phyloP scores from a whole-genome alignment of 2,797 vertebrate species.

The Mus minutoides region DNA sequence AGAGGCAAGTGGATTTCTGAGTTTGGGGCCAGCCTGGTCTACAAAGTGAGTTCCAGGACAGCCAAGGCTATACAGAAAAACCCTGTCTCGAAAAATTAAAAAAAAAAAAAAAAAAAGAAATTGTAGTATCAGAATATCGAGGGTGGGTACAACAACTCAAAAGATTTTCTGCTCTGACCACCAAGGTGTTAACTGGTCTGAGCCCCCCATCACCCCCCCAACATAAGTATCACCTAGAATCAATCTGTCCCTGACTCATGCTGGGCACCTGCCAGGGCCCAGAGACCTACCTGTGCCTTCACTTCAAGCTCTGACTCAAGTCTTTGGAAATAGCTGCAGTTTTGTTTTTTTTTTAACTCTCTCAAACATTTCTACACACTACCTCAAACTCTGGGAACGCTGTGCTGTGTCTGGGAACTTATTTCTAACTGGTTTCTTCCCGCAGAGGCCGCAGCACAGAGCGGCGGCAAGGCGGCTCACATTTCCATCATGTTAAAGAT shows the following conservation, averaged over 20 bases:
- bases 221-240: background rate
- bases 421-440: background rate
- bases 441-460: rapidly evolving
- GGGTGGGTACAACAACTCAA: background rate
- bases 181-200: background rate
- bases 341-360: background rate
- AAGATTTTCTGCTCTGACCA: too few species aligned
- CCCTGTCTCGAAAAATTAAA: too few species aligned
- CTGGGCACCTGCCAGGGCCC: background rate
- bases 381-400: background rate
- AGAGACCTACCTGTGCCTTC: background rate
- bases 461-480: rapidly evolving
- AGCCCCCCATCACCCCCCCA: too few species aligned
- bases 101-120: too few species aligned
- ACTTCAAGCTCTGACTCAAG: background rate
- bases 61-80: too few species aligned
- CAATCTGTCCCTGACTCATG: background rate
- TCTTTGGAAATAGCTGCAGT: background rate
- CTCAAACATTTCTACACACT: background rate
- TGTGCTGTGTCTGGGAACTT: background rate
- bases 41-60: too few species aligned
- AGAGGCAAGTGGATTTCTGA: too few species aligned
- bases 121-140: too few species aligned
- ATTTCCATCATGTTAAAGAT: slow-evolving; percentile 64
- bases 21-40: too few species aligned